Evolutionary conservation across 2,797 vertebrate genomes (phyloP), one percentile per base, ranked within the genome.

Genomic region (Mico argentatus): DNA sequence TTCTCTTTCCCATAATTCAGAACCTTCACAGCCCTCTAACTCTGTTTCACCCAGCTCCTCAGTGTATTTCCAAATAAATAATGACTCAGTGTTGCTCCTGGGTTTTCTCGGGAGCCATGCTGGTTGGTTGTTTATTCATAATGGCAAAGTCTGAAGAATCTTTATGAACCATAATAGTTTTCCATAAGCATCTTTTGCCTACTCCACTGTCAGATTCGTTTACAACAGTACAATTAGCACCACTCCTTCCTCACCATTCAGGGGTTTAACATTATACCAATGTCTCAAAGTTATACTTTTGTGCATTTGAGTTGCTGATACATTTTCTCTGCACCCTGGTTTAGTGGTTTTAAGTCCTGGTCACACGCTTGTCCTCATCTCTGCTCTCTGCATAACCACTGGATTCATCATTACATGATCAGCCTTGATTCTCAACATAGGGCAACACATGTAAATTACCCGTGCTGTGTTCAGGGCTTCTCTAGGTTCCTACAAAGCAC

Each of bases 51-150:
- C 30, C 26, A 87, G 46, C 9, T 76, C 41, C 52, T 77, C 12
- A n/a, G 39, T 59, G 26, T 70, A 77, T 96, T 88, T 95, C 77
- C 92, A 94, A 88, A 75, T 90, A 91, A 88, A 67, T 39, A 67
- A 81, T 83, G 19, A 27, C 52, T 94, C 36, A 61, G 2, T 83
- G 61, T 50, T 81, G 44, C 39, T 90, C 50, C 33, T 72, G 26
- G 22, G 50, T 70, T 39, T 77, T 90, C n/a, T 85, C 10, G 41
- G 83, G 64, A 82, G 81, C 64, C 67, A 52, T 17, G 7, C 27
- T 44, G 11, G 3, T 44, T 46, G 24, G 59, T 86, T 59, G 83
- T 67, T 81, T 96, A 70, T 64, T 96, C 7, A 88, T 33, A 82
- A 61, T 10, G 27, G 19, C 26, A 61, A 87, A 36, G 70, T 76